Conservation (phyloP, 2,113 vertebrate species). For the Cephalopterus ornatus region DNA sequence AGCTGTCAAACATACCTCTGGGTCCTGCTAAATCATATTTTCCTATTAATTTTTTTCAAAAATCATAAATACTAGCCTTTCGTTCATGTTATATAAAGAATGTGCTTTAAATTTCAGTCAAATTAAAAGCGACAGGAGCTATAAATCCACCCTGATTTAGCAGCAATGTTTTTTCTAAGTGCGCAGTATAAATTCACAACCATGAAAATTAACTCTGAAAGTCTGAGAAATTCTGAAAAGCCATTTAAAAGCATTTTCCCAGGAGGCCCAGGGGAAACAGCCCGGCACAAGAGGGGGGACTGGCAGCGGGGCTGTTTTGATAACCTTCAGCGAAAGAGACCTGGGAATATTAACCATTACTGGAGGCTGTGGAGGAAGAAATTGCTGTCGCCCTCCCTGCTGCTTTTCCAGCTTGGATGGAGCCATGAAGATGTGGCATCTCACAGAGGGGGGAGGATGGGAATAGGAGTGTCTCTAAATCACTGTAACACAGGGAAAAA, state of each 20-base stretch:
- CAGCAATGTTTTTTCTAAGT: not conserved
- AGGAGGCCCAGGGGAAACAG: not conserved
- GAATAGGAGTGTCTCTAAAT: not conserved
- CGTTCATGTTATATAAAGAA: not conserved
- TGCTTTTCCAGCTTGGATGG: not conserved
- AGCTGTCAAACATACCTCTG: not conserved
- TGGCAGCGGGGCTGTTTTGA: not conserved
- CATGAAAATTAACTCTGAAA: not conserved
- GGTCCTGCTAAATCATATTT: conserved; percentile 9
- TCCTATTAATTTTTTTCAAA: not conserved
- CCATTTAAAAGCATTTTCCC: not conserved
- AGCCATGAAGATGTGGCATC: not conserved
- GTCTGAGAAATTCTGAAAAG: conserved; percentile 17
- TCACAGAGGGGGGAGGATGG: accelerated
- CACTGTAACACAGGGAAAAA: not conserved
- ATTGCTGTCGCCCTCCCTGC: not conserved
- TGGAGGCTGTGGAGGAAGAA: not conserved
- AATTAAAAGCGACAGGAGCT: not conserved
- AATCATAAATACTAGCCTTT: not conserved
- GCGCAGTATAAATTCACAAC: not conserved
- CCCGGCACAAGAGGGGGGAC: not conserved
- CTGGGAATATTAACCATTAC: not conserved
- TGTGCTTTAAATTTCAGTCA: not conserved
- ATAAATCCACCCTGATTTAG: conserved; percentile 19
- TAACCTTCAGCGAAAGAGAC: not conserved